Evolutionary conservation across 2,113 vertebrate species (phyloP), one percentile per base, ranked within the genome.

Genomic region (Pyxicephalus adspersus): DNA sequence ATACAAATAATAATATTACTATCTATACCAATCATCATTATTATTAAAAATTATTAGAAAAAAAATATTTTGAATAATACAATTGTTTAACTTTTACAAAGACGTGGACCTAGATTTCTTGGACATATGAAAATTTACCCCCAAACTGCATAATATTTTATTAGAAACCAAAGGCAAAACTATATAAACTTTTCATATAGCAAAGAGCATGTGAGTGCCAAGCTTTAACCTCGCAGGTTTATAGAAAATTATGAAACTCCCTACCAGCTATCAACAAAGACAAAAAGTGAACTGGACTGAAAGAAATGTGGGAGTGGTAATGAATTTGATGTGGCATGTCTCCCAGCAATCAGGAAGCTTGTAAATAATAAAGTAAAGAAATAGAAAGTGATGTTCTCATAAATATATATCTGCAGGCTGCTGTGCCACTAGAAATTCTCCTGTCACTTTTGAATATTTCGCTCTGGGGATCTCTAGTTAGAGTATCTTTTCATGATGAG

Each of bases 301-400:
- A 90, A 89, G 89, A 90, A 92, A 91, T 85, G 90, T 84, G 84
- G 88, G 86, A 90, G 86, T 81, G 78, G 85, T 88, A 93, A 90
- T 89, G 89, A 87, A 91, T 88, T 88, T 88, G 91, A 90, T 91
- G 89, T 89, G 91, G 92, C 91, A 85, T 89, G 86, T 88, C 91
- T 91, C 66, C 89, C 89, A 90, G 92, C 91, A 3, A 87, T 85
- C 85, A 85, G 89, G 89, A 92, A 91, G 91, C 91, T 91, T 86
- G 90, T 90, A 90, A 89, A 89, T 91, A 86, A 89, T 89, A 89
- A 85, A 90, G 91, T 91, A 94, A 90, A 87, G 91, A 93, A 93
- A 94, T 91, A 93, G 91, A 92, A 93, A 94, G 92, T 93, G 93
- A 94, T 92, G 93, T 93, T 92, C 93, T 93, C 93, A 93, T 94